Evolutionary conservation across 1,140 invertebrate genomes (phyloP), one percentile per base, ranked within the genome.

Genomic region (Aporrectodea caliginosa): DNA sequence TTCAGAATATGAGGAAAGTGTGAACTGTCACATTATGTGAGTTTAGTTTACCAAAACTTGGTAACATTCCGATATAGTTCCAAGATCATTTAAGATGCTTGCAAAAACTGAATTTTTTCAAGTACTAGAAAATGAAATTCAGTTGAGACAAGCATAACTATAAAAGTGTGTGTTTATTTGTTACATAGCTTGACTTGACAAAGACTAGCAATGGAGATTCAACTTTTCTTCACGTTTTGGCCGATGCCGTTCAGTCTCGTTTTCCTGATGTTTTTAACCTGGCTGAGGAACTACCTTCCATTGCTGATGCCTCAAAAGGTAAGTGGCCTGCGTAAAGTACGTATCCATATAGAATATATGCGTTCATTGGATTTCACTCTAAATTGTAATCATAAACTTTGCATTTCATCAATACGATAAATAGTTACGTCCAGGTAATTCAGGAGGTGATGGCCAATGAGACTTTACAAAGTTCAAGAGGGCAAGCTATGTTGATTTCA

Each of bases 161-260:
- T 27, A 27, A 14, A 68, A 14, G 27, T 27, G 27, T 30, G 16
- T 16, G 12, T 16, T 29, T 22, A n/a, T 0, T n/a, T 27, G 35
- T 58, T 27, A 68, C 35, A 2, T 80, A 88, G 87, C 82, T 88
- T 69, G 87, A 88, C 58, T 80, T 85, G 2, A 88, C 87, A 14
- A 88, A 88, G 80, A 87, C 87, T 12, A 81, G 80, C 16, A 85
- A 87, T 79, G 85, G 85, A 73, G 87, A 86, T 77, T 82, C 83
- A 1, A 87, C 85, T 31, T 88, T 88, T 75, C 82, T 88, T 30
- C 84, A 88, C 79, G 84, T 87, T 1, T 77, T 88, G 30, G 85
- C 85, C 1, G 83, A 86, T 31, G 84, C 86, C 1, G 83, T 85
- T n/a, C 82, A 83, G 78, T 83, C 78, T 29, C 85, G 85, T 77